These are phyloP conservation scores for Aphaenogaster rudis DNA, from an alignment of 1,140 invertebrate species.

Conservation along the genomic window DNA sequence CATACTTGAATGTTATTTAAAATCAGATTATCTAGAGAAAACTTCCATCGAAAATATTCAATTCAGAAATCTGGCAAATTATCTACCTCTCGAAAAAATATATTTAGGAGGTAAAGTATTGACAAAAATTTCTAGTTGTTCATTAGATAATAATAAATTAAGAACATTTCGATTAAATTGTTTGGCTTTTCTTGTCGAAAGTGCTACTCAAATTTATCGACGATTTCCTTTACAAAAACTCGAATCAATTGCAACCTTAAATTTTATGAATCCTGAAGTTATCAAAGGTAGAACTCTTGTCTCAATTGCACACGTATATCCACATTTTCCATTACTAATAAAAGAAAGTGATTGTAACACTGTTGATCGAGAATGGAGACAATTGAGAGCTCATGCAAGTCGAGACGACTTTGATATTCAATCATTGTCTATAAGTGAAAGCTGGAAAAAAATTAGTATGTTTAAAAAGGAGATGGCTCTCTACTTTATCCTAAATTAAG, in stretches of 20 bases:
- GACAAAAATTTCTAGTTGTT: not conserved
- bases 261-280: not conserved
- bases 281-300: not conserved
- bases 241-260: not conserved
- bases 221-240: not conserved
- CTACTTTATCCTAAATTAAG: not conserved
- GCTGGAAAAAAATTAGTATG: conserved; percentile 9
- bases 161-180: not conserved
- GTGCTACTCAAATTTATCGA: not conserved
- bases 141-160: not conserved
- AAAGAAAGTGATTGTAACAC: not conserved
- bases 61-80: not conserved
- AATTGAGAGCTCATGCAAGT: not conserved
- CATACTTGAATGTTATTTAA: conserved; percentile 2
- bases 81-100: not conserved
- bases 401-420: not conserved
- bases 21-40: not conserved
- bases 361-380: not conserved
- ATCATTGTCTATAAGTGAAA: not conserved
- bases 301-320: not conserved
- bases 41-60: not conserved
- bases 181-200: not conserved
- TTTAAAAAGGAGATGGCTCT: not conserved
- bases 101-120: conserved; percentile 10
- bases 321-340: conserved; percentile 5